Percentiles rank a stretch among this genome's conserved stretches.
These are phyloP conservation scores for Crocuta crocuta DNA, from an alignment of 2,113 vertebrate species.

Conservation along the genomic window DNA sequence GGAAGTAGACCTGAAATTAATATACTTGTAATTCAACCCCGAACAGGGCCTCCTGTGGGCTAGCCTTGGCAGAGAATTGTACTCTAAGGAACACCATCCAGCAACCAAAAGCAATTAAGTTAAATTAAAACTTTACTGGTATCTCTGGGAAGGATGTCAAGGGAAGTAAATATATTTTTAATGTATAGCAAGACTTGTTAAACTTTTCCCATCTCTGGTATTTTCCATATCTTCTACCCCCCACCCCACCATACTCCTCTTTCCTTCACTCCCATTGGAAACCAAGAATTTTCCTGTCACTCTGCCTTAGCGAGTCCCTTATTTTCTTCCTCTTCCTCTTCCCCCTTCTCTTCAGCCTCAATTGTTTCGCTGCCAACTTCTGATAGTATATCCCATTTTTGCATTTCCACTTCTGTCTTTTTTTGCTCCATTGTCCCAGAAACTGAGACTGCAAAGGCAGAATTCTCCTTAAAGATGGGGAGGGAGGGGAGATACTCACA, in stretches of 20 bases:
- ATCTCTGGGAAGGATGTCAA: slow-evolving; percentile 49
- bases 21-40: slow-evolving; percentile 14
- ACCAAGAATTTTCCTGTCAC: not conserved
- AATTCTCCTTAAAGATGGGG: not conserved
- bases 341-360: not conserved
- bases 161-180: slow-evolving; percentile 58
- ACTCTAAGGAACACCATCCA: slow-evolving; percentile 44
- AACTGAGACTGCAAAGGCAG: not conserved
- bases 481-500: not conserved
- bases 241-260: not conserved
- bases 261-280: not conserved
- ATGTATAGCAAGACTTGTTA: not conserved
- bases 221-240: not conserved
- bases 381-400: not conserved
- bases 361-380: not conserved
- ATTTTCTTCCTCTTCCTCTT: not conserved
- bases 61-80: slow-evolving; percentile 16
- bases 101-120: slow-evolving; percentile 58
- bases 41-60: not conserved
- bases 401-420: not conserved
- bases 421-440: not conserved
- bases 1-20: slow-evolving; percentile 50
- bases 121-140: slow-evolving; percentile 62
- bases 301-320: not conserved
- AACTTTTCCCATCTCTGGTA: not conserved